These are phyloP conservation scores for Diaperis boleti DNA, from an alignment of 2,888 invertebrate genomes.

Conservation along the genomic window DNA sequence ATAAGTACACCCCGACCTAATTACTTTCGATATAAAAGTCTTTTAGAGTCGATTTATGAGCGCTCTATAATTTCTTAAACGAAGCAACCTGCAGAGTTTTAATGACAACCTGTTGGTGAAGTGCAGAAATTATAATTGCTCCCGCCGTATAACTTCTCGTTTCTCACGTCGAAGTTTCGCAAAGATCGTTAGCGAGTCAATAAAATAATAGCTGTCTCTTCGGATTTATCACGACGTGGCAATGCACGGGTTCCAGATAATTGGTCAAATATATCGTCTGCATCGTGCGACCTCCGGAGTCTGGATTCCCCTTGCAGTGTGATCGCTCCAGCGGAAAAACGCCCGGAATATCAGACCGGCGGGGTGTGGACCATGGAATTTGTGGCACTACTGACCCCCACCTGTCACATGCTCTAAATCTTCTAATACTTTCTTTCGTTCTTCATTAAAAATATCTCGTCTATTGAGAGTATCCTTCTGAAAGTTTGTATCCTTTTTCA, in stretches of 20 bases:
- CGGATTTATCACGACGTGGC: conserved; percentile 63
- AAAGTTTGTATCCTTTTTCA: too few species aligned
- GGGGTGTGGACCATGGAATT: too few species aligned
- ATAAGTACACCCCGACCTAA: neutral
- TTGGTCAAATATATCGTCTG: conserved; percentile 65
- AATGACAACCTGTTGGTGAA: conserved; percentile 35
- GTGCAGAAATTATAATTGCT: conserved; percentile 37
- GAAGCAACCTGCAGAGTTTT: conserved; percentile 14
- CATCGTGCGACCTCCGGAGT: conserved; percentile 51
- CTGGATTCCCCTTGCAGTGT: neutral
- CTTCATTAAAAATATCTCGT: too few species aligned
- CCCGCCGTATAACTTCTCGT: conserved; percentile 27
- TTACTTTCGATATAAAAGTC: neutral
- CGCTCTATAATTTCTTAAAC: neutral
- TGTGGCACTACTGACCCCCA: too few species aligned
- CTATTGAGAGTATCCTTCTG: too few species aligned
- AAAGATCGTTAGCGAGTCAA: conserved; percentile 58
- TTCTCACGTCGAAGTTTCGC: conserved; percentile 49
- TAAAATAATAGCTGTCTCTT: conserved; percentile 63
- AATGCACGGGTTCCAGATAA: conserved; percentile 58
- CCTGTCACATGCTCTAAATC: too few species aligned
- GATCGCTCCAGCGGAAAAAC: conserved; percentile 23
- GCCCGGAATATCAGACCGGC: conserved; percentile 17
- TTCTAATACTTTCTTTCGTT: too few species aligned
- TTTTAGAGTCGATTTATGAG: neutral